Base-by-base conservation (phyloP, 2,888 invertebrate species). In the Lysandra coridon region DNA sequence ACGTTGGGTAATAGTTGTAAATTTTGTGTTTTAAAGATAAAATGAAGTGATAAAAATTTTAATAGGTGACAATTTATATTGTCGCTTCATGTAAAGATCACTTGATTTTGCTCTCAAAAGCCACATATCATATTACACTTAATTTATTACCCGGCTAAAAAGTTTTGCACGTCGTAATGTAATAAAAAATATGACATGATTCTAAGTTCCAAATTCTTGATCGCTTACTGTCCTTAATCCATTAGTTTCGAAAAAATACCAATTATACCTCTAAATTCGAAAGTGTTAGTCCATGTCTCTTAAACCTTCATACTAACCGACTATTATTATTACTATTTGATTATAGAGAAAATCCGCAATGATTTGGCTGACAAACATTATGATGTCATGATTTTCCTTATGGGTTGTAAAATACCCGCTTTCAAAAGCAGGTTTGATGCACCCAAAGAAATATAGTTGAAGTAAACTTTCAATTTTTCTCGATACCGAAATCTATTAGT, bases 41-140 rank as follows among this genome's bases (percentile, higher is more conserved):
- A 74, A 74, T 44, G 74, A 74, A 44, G n/a, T 74, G 44, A 74
- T 74, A 74, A 74, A 10, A 23, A 4, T 44, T 69, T 69, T 69
- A 69, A 69, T 69, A 69, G 33, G 33, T 17, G 69, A 17, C 33
- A 69, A 69, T 69, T 69, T 17, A 33, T 69, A 69, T 37, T 69
- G 69, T 69, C 69, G 69, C 69, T 37, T 69, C 33, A 14, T 37
- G 14, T 69, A 69, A 69, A 69, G 33, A 69, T 69, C 69, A 69
- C 69, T 69, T 69, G 69, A 69, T 69, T 69, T 69, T 69, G 69
- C 69, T 37, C 69, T 69, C 14, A 0, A 14, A 69, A 69, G 33
- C 69, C 33, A 69, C 69, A 69, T 69, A 69, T 69, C 69, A 33
- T 69, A 5, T 69, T 69, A 69, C 33, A 69, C 33, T 33, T 64